Percentiles rank a stretch among this genome's conserved stretches.
Conservation (phyloP, 1,140 invertebrate genomes). For the Drosophila jambulina region DNA sequence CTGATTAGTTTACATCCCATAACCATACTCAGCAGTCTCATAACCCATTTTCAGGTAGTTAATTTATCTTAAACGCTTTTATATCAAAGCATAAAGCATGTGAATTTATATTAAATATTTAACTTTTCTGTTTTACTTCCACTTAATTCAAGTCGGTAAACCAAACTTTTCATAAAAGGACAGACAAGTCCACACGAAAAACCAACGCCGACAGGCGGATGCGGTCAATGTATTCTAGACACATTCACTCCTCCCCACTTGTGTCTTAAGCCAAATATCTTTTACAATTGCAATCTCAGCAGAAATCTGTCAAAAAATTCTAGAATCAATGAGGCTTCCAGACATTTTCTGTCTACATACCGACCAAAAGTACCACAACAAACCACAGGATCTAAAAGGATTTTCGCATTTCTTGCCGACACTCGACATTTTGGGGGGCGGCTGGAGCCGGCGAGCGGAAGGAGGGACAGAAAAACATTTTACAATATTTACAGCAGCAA, state of each 20-base stretch:
- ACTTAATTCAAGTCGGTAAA: slow-evolving; percentile 12
- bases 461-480: slow-evolving; percentile 47
- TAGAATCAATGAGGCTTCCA: slow-evolving; percentile 44
- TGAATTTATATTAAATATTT: slow-evolving; percentile 4
- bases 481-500: slow-evolving; percentile 69
- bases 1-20: background rate
- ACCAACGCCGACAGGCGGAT: slow-evolving; percentile 15
- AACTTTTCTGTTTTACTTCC: background rate
- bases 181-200: background rate
- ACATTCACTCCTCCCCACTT: background rate
- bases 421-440: slow-evolving; percentile 33
- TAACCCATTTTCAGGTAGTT: background rate
- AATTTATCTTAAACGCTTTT: background rate
- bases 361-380: slow-evolving; percentile 45
- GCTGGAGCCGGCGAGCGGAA: slow-evolving; percentile 10
- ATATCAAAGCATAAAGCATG: background rate
- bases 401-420: slow-evolving; percentile 68
- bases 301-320: slow-evolving; percentile 26
- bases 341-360: slow-evolving; percentile 38
- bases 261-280: slow-evolving; percentile 34
- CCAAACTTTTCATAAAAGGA: background rate
- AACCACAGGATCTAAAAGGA: slow-evolving; percentile 67
- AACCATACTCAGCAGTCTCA: background rate
- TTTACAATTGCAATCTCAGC: slow-evolving; percentile 36
- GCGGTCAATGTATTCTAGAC: slow-evolving; percentile 24